Conservation (phyloP, 1,140 invertebrate species). For the Elymnias hypermnestra region DNA sequence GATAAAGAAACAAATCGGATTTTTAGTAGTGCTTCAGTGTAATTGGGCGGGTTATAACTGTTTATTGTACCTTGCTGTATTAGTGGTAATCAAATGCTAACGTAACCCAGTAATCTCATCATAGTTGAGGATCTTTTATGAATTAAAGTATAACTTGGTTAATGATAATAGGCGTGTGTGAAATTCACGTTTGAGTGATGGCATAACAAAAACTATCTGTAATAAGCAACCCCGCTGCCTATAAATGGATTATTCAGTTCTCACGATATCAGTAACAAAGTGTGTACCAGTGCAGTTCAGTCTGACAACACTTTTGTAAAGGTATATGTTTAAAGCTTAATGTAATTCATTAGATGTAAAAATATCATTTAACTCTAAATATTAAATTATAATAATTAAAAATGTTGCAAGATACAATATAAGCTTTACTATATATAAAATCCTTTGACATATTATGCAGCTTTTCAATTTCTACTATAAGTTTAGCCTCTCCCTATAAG, state of each 20-base stretch:
- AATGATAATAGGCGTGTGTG: constrained; percentile 43
- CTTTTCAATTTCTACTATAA: too few relatives aligned
- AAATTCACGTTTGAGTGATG: constrained; percentile 52
- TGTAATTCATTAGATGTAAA: too few relatives aligned
- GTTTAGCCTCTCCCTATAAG: too few relatives aligned
- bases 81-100: constrained; percentile 35
- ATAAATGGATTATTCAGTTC: constrained; percentile 50
- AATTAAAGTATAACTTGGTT: constrained; percentile 35
- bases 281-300: constrained; percentile 41
- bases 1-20: too few relatives aligned
- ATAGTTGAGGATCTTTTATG: constrained; percentile 29
- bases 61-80: background rate
- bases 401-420: too few relatives aligned
- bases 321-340: constrained; percentile 1
- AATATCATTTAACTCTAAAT: too few relatives aligned
- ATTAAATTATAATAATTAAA: too few relatives aligned
- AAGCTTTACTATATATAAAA: too few relatives aligned
- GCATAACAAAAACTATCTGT: constrained; percentile 56
- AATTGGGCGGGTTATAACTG: background rate
- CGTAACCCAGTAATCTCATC: constrained; percentile 41
- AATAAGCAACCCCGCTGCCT: constrained; percentile 51
- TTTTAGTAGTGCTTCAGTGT: too few relatives aligned
- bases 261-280: constrained; percentile 52
- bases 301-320: constrained; percentile 18
- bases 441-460: too few relatives aligned